phyloP scores from a whole-genome alignment of 1,140 invertebrate species.

The Holotrichia oblita region DNA sequence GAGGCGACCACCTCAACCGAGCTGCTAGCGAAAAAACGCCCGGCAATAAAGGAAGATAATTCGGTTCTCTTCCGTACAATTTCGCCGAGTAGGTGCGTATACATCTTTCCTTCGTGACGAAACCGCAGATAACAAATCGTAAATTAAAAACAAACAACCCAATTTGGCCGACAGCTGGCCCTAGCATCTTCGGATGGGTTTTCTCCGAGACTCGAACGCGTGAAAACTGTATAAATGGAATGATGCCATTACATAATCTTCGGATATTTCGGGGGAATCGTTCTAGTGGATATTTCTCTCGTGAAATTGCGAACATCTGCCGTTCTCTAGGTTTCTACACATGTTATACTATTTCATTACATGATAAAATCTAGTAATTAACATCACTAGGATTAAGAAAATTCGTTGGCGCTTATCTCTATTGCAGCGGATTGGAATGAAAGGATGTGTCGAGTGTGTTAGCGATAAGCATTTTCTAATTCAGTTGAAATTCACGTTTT shows the following conservation, averaged over 20 bases:
- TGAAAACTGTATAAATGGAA: constrained; percentile 4
- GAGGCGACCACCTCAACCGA: neutral
- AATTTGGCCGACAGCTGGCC: neutral
- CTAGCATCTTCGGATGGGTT: neutral
- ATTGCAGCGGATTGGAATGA: too few relatives aligned
- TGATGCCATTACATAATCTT: constrained; percentile 13
- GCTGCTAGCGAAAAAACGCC: neutral
- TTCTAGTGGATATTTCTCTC: neutral
- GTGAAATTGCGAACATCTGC: neutral
- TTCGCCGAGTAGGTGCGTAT: neutral
- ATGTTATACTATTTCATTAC: neutral
- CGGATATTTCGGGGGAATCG: neutral
- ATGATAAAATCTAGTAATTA: neutral
- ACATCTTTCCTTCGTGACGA: neutral
- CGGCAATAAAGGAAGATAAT: constrained; percentile 13
- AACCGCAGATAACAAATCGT: constrained; percentile 12
- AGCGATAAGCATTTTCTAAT: too few relatives aligned
- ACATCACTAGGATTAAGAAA: neutral
- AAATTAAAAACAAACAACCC: constrained; percentile 21
- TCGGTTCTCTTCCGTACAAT: neutral
- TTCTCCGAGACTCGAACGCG: neutral
- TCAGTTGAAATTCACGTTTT: too few relatives aligned
- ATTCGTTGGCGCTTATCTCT: neutral
- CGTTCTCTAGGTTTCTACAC: neutral
- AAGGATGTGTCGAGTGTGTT: too few relatives aligned